phyloP scores from a whole-genome alignment of 2,888 invertebrate species.

The Sinopyrophorus schimmeli region DNA sequence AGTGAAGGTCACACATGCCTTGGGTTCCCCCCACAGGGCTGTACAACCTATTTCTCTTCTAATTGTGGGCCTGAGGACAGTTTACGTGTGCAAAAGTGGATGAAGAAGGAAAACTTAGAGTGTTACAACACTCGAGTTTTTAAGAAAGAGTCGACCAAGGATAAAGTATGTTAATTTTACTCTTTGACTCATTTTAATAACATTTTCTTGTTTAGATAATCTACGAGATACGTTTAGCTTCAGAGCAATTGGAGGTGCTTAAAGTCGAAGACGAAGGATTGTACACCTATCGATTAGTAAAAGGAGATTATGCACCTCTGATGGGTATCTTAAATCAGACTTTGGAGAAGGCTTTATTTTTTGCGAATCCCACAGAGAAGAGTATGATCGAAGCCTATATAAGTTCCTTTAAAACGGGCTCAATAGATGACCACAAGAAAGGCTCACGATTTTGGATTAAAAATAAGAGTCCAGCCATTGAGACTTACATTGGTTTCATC shows the following conservation, averaged over 20 bases:
- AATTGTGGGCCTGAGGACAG: conserved; percentile 84
- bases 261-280: conserved; percentile 46
- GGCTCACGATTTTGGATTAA: conserved; percentile 94
- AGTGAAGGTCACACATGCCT: conserved; percentile 47
- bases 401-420: conserved; percentile 79
- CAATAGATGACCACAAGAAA: conserved; percentile 79
- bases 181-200: too few relatives aligned
- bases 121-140: conserved; percentile 88
- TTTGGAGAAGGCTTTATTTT: conserved; percentile 69
- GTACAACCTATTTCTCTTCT: conserved; percentile 90
- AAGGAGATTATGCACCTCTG: conserved; percentile 87
- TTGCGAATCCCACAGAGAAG: conserved; percentile 74
- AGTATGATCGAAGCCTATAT: conserved; percentile 86
- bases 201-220: conserved; percentile 47
- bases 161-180: conserved; percentile 38
- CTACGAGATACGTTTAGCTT: conserved; percentile 76
- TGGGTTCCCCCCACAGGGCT: conserved; percentile 64
- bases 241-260: conserved; percentile 60
- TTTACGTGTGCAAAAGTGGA: conserved; percentile 75
- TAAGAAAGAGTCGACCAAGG: conserved; percentile 62
- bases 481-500: conserved; percentile 69
- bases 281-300: conserved; percentile 61
- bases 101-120: conserved; percentile 78
- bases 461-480: conserved; percentile 89
- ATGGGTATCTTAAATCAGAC: too few relatives aligned